phyloP scores from a whole-genome alignment of 2,113 vertebrate species.

The Xiphophorus maculatus region DNA sequence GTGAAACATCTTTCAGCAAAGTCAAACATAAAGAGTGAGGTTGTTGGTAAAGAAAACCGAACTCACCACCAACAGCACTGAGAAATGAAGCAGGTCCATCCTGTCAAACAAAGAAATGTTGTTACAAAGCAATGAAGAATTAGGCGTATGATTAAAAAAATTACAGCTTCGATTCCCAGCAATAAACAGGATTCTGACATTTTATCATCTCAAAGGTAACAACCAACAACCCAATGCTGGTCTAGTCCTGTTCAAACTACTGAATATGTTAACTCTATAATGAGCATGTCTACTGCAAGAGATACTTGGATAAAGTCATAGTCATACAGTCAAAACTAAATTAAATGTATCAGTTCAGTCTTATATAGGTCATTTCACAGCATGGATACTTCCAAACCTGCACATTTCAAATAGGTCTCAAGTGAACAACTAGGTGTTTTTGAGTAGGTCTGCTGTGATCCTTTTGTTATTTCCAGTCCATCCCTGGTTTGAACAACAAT shows the following conservation, averaged over 20 bases:
- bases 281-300: no score
- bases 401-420: neutral
- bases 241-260: no score
- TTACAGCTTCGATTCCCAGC: no score
- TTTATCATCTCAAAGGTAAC: no score
- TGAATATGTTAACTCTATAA: no score
- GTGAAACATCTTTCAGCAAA: neutral
- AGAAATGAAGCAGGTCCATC: slow-evolving; percentile 84
- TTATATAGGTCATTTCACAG: neutral
- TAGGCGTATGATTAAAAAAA: neutral
- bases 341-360: neutral
- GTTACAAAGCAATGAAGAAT: neutral
- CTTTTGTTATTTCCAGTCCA: neutral
- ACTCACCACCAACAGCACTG: slow-evolving; percentile 76
- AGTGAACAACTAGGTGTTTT: neutral
- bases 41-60: neutral
- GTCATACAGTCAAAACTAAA: neutral
- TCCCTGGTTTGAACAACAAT: neutral
- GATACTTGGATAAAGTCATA: neutral
- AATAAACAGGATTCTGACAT: no score
- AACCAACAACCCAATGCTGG: no score
- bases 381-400: neutral
- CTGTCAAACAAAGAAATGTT: slow-evolving; percentile 57
- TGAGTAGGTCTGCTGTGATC: neutral
- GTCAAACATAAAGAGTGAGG: neutral